phyloP scores from a whole-genome alignment of 2,113 vertebrate genomes.

The Vicugna pacos region DNA sequence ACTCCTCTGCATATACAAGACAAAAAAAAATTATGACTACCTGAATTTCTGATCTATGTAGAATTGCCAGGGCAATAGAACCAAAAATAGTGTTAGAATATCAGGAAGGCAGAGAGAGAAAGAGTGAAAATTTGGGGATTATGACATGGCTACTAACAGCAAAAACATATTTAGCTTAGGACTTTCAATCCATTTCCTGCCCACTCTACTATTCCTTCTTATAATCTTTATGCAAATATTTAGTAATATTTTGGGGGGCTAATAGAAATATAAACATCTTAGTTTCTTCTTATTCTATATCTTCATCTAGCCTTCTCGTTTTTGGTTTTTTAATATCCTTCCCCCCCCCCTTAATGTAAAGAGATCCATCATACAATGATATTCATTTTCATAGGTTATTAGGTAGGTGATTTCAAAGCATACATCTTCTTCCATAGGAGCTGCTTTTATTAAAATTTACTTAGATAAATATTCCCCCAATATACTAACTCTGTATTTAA shows the following conservation, averaged over 20 bases:
- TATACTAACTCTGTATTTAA: background rate
- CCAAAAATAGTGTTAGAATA: background rate
- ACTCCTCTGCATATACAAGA: background rate
- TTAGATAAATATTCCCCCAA: background rate
- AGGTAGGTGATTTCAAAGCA: background rate
- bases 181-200: background rate
- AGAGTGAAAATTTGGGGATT: background rate
- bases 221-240: background rate
- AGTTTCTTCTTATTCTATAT: background rate
- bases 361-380: constrained; percentile 1
- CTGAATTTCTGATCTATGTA: background rate
- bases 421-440: background rate
- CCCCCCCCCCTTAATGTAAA: background rate
- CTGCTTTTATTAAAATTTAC: constrained; percentile 42
- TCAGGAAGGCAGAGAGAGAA: constrained; percentile 12
- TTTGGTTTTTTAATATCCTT: background rate
- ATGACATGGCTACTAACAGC: background rate
- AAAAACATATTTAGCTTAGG: background rate
- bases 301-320: background rate
- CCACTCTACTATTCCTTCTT: background rate
- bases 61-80: background rate
- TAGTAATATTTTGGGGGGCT: background rate
- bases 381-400: constrained; percentile 11
- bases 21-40: background rate
- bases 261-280: constrained; percentile 26